phyloP scores from a whole-genome alignment of 2,797 vertebrate species.

The Phoeniculus purpureus region DNA sequence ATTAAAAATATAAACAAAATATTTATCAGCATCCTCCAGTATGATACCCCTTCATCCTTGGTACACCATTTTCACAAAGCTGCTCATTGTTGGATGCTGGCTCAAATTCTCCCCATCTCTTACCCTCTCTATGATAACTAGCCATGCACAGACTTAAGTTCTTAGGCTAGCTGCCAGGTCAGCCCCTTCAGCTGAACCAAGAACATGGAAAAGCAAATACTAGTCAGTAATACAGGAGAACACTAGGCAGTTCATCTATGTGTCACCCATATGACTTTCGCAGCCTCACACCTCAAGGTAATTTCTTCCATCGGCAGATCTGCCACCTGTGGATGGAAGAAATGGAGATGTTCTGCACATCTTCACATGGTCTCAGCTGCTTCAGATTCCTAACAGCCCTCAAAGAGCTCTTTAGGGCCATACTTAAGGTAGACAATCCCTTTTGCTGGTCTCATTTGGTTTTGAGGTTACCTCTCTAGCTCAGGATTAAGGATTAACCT shows the following conservation, averaged over 20 bases:
- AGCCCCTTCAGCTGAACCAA: background rate
- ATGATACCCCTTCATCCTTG: background rate
- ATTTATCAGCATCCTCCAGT: background rate
- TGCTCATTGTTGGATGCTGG: accelerated
- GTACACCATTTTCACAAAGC: background rate
- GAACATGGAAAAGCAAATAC: background rate
- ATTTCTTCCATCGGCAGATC: background rate
- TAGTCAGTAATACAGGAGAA: background rate
- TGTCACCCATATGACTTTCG: background rate
- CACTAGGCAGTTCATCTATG: accelerated
- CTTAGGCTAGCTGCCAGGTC: background rate
- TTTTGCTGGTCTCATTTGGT: background rate
- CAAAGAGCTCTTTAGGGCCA: background rate
- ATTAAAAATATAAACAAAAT: background rate
- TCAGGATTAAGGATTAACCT: background rate
- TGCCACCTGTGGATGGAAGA: too few species aligned
- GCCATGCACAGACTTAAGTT: background rate
- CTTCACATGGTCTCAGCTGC: background rate
- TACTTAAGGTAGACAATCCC: background rate
- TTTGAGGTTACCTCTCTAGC: background rate
- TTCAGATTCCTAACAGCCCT: background rate
- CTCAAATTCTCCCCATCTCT: background rate
- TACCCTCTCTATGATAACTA: background rate
- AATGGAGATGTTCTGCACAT: background rate
- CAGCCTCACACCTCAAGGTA: background rate